phyloP scores from a whole-genome alignment of 1,140 invertebrate genomes.

The Leptinotarsa texana region DNA sequence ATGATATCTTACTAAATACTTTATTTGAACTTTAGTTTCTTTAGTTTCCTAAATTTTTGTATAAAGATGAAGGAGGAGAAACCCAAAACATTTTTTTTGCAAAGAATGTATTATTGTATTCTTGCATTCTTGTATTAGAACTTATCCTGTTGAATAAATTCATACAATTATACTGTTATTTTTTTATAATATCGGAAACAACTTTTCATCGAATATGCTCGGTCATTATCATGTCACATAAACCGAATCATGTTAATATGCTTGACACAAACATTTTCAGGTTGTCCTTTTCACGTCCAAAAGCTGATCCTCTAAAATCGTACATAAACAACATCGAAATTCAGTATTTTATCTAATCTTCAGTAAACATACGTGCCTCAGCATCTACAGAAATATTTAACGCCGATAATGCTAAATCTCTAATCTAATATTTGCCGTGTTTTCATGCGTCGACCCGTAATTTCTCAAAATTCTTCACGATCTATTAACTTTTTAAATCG shows the following conservation, averaged over 20 bases:
- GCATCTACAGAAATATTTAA: not conserved
- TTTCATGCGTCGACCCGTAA: not conserved
- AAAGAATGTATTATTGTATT: too few species aligned
- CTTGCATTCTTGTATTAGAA: too few species aligned
- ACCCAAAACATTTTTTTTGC: too few species aligned
- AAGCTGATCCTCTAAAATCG: not conserved
- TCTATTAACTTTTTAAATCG: conserved; percentile 16
- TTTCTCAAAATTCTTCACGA: conserved; percentile 12
- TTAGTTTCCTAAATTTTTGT: too few species aligned
- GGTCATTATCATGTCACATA: not conserved
- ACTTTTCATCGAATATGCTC: not conserved
- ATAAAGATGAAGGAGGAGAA: too few species aligned
- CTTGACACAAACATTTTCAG: not conserved
- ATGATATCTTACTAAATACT: too few species aligned
- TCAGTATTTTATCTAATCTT: not conserved
- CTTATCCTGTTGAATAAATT: too few species aligned
- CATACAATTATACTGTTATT: not conserved
- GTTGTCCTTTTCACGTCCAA: not conserved
- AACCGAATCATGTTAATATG: not conserved
- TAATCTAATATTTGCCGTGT: conserved; percentile 7
- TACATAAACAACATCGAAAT: not conserved
- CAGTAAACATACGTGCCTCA: not conserved
- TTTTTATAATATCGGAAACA: not conserved
- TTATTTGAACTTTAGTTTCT: too few species aligned
- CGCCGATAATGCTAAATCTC: not conserved